These are phyloP conservation scores for Hemicrepidius hirtus DNA, from an alignment of 2,888 invertebrate genomes.

Conservation along the genomic window DNA sequence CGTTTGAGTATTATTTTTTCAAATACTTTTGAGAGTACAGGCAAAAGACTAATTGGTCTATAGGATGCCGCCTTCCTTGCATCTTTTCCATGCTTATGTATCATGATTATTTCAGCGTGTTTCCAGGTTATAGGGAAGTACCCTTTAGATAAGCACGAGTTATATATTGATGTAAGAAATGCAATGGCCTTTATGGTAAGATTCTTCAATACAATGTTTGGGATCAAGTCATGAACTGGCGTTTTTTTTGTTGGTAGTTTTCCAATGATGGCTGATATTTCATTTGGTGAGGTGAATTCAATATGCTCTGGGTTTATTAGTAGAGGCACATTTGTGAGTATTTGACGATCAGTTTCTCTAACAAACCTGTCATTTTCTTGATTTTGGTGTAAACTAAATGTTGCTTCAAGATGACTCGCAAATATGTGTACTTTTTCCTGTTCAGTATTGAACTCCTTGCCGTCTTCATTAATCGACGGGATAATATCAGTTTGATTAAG, in stretches of 20 bases:
- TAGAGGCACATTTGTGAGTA: too few relatives aligned
- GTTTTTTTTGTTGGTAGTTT: too few relatives aligned
- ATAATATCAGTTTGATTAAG: not conserved
- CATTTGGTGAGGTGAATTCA: too few relatives aligned
- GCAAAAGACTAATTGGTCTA: not conserved
- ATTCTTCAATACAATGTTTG: not conserved
- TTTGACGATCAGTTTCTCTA: too few relatives aligned
- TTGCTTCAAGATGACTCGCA: not conserved
- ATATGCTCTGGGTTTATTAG: too few relatives aligned
- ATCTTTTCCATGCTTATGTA: not conserved
- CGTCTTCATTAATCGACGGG: not conserved
- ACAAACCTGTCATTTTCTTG: too few relatives aligned
- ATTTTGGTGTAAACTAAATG: not conserved
- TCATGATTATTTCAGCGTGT: not conserved
- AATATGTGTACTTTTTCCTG: too few relatives aligned
- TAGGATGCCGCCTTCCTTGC: not conserved
- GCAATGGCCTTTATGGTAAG: not conserved
- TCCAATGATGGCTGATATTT: too few relatives aligned
- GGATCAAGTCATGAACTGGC: too few relatives aligned
- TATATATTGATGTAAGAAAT: conserved; percentile 2
- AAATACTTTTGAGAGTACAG: not conserved
- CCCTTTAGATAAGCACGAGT: not conserved
- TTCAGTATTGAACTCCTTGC: not conserved
- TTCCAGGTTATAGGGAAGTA: not conserved
- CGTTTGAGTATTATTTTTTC: too few relatives aligned